Conservation (phyloP, 2,888 invertebrate species). For the Diadegma fenestrale region DNA sequence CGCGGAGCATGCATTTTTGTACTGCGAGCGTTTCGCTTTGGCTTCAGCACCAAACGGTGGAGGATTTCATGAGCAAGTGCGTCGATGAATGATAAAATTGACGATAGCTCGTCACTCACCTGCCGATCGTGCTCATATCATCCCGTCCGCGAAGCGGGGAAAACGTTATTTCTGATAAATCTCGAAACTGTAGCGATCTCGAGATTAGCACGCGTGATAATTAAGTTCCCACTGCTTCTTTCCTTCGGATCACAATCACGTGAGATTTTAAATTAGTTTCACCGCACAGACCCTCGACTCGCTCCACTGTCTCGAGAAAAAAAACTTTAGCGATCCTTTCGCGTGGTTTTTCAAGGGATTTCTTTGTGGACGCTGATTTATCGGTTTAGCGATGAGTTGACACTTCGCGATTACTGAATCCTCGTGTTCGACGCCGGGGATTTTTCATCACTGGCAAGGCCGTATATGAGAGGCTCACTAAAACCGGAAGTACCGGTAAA, state of each 20-base stretch:
- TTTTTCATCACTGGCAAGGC: slow-evolving; percentile 12
- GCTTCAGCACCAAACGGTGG: background rate
- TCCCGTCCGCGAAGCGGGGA: slow-evolving; percentile 76
- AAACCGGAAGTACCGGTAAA: slow-evolving; percentile 14
- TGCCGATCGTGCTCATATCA: slow-evolving; percentile 84
- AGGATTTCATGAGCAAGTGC: background rate
- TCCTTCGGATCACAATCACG: slow-evolving; percentile 57
- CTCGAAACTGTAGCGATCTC: slow-evolving; percentile 28
- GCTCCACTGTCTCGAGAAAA: slow-evolving; percentile 40
- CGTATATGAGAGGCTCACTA: background rate
- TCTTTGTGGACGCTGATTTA: background rate
- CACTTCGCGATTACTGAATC: slow-evolving; percentile 43
- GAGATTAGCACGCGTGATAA: background rate
- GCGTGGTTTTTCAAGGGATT: background rate
- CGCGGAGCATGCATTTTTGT: background rate
- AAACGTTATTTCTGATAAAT: slow-evolving; percentile 41
- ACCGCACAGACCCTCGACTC: slow-evolving; percentile 36
- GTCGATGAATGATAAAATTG: background rate
- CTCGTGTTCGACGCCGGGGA: background rate
- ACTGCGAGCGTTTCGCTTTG: background rate
- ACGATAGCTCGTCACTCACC: slow-evolving; percentile 79
- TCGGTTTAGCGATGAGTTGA: background rate
- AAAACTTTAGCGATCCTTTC: slow-evolving; percentile 7
- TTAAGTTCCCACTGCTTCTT: background rate
- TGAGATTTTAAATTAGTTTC: slow-evolving; percentile 34